Evolutionary conservation across 2,888 invertebrate species (phyloP).

Genomic region (Prionchulus punctatus): DNA sequence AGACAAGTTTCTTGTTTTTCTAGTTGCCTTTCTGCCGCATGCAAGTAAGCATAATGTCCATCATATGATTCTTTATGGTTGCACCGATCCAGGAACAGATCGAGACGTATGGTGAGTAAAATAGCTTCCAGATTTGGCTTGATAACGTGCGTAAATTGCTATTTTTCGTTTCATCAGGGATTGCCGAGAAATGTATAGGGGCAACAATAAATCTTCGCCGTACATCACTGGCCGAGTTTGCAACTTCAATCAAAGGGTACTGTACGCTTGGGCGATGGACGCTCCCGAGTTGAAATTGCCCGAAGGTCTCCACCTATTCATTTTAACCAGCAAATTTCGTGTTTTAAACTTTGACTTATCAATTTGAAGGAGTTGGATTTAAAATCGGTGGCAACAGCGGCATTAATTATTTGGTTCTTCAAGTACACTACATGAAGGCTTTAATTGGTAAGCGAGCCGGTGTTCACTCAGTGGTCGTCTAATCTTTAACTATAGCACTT

Average conservation of each 20-base stretch:
- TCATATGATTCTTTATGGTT: slow-evolving; percentile 82
- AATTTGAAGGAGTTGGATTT: slow-evolving; percentile 57
- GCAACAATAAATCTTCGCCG: slow-evolving; percentile 18
- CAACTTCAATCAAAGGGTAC: slow-evolving; percentile 44
- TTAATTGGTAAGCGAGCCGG: slow-evolving; percentile 20
- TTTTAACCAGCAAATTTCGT: no score
- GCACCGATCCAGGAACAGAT: slow-evolving; percentile 56
- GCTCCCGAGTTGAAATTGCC: slow-evolving; percentile 66
- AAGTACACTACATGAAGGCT: slow-evolving; percentile 58
- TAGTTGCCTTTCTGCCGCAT: slow-evolving; percentile 78
- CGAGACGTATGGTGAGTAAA: slow-evolving; percentile 52
- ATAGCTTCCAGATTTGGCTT: neutral
- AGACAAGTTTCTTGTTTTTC: no score
- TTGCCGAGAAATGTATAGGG: slow-evolving; percentile 71
- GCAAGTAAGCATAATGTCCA: slow-evolving; percentile 76
- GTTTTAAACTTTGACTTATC: neutral
- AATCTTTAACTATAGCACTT: neutral
- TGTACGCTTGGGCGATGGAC: slow-evolving; percentile 87
- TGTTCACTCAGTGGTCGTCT: neutral
- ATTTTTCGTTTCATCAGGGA: slow-evolving; percentile 43
- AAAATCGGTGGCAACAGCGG: slow-evolving; percentile 65
- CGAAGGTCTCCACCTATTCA: no score
- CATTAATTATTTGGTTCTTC: slow-evolving; percentile 74
- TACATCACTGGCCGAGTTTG: slow-evolving; percentile 53
- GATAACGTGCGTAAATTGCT: neutral